Percentiles rank a stretch among this genome's conserved stretches.
Conservation (phyloP, 2,113 vertebrate species). For the Myiagra hebetior region DNA sequence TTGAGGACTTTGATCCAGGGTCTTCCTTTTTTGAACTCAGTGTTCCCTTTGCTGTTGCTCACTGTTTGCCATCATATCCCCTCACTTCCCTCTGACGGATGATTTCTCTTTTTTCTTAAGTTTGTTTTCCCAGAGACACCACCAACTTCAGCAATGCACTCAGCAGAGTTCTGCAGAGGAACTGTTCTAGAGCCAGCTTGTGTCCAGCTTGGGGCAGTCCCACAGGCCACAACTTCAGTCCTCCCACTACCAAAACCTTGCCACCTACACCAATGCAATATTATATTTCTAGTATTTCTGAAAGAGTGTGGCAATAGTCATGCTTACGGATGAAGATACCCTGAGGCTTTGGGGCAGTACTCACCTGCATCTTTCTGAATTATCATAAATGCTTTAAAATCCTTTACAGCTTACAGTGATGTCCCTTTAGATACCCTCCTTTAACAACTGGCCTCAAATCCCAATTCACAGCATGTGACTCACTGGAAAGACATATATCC, state of each 20-base stretch:
- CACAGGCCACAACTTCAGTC: neutral
- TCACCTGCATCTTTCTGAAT: neutral
- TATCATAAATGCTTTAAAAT: neutral
- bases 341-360: neutral
- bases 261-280: neutral
- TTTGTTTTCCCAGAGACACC: neutral
- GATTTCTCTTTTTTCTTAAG: neutral
- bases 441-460: neutral
- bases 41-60: neutral
- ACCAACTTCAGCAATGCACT: accelerated
- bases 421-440: neutral
- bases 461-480: neutral
- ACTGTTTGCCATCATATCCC: neutral
- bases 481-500: neutral
- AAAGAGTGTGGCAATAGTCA: neutral
- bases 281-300: neutral
- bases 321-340: neutral
- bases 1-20: neutral
- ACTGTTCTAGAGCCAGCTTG: neutral
- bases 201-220: neutral
- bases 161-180: neutral
- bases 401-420: neutral
- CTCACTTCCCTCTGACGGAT: neutral
- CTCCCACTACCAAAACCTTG: neutral
- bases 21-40: neutral